Percentiles rank a stretch among this genome's conserved stretches.
These are phyloP conservation scores for Chionoecetes opilio DNA, from an alignment of 1,140 invertebrate genomes.

Conservation along the genomic window DNA sequence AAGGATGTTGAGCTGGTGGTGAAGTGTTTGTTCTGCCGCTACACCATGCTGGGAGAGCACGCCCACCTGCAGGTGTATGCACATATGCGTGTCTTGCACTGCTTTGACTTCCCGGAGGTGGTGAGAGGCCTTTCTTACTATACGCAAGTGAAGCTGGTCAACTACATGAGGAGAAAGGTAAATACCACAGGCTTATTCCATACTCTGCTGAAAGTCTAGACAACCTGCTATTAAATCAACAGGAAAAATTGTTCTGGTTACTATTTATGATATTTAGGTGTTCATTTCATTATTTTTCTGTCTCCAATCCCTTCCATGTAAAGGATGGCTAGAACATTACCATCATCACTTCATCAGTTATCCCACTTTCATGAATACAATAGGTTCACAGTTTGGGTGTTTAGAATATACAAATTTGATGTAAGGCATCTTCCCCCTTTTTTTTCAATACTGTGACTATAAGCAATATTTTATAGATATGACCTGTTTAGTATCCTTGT, in stretches of 20 bases:
- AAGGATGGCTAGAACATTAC: too few relatives aligned
- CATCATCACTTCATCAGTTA: too few relatives aligned
- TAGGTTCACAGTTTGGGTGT: too few relatives aligned
- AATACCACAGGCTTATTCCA: background rate
- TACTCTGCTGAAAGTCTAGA: background rate
- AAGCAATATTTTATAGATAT: too few relatives aligned
- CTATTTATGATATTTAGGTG: background rate
- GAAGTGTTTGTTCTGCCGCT: slow-evolving; percentile 74
- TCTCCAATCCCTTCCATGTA: too few relatives aligned
- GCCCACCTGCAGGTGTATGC: slow-evolving; percentile 54
- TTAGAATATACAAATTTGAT: too few relatives aligned
- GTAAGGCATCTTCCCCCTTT: too few relatives aligned
- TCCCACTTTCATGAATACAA: too few relatives aligned
- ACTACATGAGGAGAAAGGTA: slow-evolving; percentile 89
- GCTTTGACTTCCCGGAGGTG: slow-evolving; percentile 76
- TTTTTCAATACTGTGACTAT: too few relatives aligned
- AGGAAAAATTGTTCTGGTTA: background rate
- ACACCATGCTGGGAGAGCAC: slow-evolving; percentile 64
- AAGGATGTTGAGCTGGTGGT: slow-evolving; percentile 50
- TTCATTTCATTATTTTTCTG: too few relatives aligned
- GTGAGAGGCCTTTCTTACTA: slow-evolving; percentile 75
- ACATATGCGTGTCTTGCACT: slow-evolving; percentile 76
- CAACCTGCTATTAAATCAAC: background rate
- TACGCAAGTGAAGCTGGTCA: slow-evolving; percentile 91
- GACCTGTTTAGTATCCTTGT: too few relatives aligned